Evolutionary conservation across 1,140 invertebrate species (phyloP).

Genomic region (Teleopsis dalmanni): DNA sequence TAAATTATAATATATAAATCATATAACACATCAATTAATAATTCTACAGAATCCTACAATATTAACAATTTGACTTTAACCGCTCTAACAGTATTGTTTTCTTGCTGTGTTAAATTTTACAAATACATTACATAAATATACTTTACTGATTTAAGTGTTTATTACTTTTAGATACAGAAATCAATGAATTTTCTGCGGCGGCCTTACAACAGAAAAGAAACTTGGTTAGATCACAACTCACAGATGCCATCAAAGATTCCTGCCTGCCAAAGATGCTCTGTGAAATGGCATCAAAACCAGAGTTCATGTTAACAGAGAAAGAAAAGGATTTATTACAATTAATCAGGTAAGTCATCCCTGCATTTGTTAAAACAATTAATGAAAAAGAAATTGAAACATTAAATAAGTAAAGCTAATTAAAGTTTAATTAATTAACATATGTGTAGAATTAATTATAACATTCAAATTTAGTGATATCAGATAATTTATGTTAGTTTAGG

Average conservation of each 20-base stretch:
- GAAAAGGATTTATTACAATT: conserved; percentile 61
- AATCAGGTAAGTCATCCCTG: conserved; percentile 60
- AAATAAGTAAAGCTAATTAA: neutral
- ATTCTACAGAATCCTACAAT: no score
- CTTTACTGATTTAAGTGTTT: no score
- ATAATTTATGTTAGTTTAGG: no score
- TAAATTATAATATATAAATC: no score
- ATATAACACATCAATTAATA: no score
- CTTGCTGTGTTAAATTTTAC: no score
- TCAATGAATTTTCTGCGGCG: conserved; percentile 33
- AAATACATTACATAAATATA: no score
- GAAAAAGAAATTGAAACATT: neutral
- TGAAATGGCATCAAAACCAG: conserved; percentile 59
- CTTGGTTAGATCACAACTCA: conserved; percentile 25
- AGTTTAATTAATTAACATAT: no score
- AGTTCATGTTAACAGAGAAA: conserved; percentile 59
- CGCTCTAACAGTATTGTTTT: neutral
- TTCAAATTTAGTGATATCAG: no score
- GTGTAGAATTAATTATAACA: no score
- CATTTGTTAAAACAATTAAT: neutral
- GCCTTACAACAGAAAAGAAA: conserved; percentile 20
- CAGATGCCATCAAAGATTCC: conserved; percentile 43
- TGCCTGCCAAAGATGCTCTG: conserved; percentile 72
- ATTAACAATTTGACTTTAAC: no score
- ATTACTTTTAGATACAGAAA: conserved; percentile 27